These are phyloP conservation scores for Tortrix viridana DNA, from an alignment of 2,888 invertebrate species.

Conservation along the genomic window DNA sequence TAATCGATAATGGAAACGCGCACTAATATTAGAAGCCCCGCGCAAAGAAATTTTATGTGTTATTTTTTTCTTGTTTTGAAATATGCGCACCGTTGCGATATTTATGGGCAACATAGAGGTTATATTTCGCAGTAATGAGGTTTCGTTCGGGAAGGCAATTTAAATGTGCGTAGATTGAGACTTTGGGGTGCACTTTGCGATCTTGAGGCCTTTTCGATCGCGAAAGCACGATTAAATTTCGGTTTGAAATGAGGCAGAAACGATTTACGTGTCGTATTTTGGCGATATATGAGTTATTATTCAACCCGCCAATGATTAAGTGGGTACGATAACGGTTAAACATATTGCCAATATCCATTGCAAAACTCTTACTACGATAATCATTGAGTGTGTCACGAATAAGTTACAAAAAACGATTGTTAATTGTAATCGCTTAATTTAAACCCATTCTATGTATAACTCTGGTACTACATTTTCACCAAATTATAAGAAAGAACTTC, in stretches of 20 bases:
- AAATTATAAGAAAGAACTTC: no score
- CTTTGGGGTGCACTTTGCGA: slow-evolving; percentile 64
- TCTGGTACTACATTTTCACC: no score
- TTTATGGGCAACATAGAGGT: slow-evolving; percentile 81
- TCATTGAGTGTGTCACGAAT: no score
- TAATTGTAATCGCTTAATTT: no score
- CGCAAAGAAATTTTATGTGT: slow-evolving; percentile 81
- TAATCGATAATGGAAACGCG: slow-evolving; percentile 58
- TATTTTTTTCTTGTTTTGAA: slow-evolving; percentile 83
- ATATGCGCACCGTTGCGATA: slow-evolving; percentile 82
- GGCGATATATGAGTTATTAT: neutral
- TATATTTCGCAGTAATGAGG: slow-evolving; percentile 74
- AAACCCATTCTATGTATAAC: no score
- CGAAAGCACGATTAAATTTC: slow-evolving; percentile 1
- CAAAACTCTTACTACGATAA: no score
- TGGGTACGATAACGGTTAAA: neutral
- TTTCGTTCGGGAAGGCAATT: slow-evolving; percentile 83
- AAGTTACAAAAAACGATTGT: no score
- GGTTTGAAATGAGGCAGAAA: slow-evolving; percentile 5
- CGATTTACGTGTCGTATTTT: neutral
- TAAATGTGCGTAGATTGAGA: slow-evolving; percentile 82
- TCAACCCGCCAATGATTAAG: neutral
- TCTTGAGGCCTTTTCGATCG: slow-evolving; percentile 13
- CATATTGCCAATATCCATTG: no score
- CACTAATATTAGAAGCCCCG: slow-evolving; percentile 75